Conservation (phyloP, 2,888 invertebrate genomes). For the Branchipolynoe longqiensis region DNA sequence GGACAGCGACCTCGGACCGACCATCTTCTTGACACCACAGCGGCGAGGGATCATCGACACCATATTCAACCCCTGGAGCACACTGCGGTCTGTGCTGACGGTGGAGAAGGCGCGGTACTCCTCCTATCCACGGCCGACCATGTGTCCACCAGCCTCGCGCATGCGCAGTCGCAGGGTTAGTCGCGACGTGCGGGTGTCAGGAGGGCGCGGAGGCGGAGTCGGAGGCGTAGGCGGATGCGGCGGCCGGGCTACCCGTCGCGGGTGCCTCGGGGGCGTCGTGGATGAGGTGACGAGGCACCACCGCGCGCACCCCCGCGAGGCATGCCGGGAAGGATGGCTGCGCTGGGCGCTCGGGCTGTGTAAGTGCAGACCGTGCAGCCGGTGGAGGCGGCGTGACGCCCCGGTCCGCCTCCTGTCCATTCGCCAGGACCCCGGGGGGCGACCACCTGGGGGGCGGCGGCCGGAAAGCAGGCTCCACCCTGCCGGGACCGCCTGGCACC, state of each 20-base stretch:
- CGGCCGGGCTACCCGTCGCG: background rate
- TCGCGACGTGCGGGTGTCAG: background rate
- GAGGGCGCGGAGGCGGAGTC: background rate
- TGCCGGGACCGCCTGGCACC: background rate
- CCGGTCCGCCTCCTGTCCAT: background rate
- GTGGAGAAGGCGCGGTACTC: slow-evolving; percentile 17
- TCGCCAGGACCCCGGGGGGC: background rate
- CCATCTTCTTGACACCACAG: background rate
- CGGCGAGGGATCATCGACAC: slow-evolving; percentile 11
- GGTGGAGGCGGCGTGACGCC: background rate
- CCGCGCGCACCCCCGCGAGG: background rate
- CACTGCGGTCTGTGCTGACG: background rate
- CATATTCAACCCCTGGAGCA: slow-evolving; percentile 19
- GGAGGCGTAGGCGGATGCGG: background rate
- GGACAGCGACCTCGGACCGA: background rate
- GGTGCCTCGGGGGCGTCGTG: background rate
- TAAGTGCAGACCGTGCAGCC: background rate
- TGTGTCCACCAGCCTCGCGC: background rate
- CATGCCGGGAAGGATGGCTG: slow-evolving; percentile 1
- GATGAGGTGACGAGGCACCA: background rate
- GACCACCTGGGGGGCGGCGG: background rate
- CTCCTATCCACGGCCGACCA: background rate
- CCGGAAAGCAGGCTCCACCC: background rate
- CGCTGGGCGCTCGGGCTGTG: slow-evolving; percentile 27
- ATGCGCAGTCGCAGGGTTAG: background rate